A percentile compares a stretch with the other conserved stretches of the same genome.
Conservation (phyloP, 2,797 vertebrate species). For the Amblyraja radiata region DNA sequence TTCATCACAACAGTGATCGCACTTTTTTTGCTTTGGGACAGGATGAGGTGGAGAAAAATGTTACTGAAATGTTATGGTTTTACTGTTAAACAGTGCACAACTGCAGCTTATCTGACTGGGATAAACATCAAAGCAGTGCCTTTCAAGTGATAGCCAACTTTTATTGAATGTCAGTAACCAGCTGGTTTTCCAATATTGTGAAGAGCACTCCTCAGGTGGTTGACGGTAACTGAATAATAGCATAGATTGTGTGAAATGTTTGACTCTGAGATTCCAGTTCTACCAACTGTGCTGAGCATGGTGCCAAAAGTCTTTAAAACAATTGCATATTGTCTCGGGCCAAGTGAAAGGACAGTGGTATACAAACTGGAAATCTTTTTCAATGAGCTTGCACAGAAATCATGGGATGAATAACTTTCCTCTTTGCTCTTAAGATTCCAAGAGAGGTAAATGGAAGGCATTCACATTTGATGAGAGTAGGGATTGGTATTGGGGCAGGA, state of each 20-base stretch:
- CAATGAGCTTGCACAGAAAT: neutral
- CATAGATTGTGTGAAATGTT: neutral
- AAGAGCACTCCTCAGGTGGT: neutral
- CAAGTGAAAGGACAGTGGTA: neutral
- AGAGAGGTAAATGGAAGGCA: too few relatives aligned
- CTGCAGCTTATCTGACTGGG: neutral
- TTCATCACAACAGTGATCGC: neutral
- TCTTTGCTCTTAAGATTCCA: neutral
- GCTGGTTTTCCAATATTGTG: neutral
- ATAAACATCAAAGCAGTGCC: neutral
- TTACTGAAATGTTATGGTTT: neutral
- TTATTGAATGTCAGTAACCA: neutral
- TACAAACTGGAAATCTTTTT: neutral
- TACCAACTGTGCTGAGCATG: neutral
- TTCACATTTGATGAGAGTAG: too few relatives aligned
- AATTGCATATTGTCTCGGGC: neutral
- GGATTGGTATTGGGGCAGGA: too few relatives aligned
- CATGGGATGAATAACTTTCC: too few relatives aligned
- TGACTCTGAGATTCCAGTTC: neutral
- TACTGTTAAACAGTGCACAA: neutral
- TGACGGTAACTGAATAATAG: neutral
- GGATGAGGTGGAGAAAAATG: neutral
- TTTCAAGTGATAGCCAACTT: neutral
- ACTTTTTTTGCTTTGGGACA: neutral
- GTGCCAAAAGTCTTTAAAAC: neutral